These are phyloP conservation scores for Lumbricus terrestris DNA, from an alignment of 2,888 invertebrate species.

Conservation along the genomic window DNA sequence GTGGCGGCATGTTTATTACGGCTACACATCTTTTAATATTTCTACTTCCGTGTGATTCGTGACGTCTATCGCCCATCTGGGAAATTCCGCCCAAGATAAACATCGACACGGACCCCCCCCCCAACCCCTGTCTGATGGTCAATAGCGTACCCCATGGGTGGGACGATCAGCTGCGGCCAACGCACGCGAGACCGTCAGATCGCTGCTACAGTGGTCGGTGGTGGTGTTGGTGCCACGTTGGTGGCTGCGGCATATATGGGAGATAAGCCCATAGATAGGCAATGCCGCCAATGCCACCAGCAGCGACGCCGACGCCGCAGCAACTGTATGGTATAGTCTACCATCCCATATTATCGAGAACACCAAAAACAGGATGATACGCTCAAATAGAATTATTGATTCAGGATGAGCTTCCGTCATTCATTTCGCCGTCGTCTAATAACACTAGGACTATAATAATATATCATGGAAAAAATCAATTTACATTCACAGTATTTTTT, in stretches of 20 bases:
- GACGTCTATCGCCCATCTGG: conserved; percentile 3
- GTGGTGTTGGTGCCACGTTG: not conserved
- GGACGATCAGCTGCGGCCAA: not conserved
- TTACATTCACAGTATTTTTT: not conserved
- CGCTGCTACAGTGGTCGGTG: no score
- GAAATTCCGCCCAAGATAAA: conserved; percentile 3
- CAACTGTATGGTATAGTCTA: not conserved
- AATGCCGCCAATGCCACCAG: not conserved
- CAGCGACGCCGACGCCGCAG: not conserved
- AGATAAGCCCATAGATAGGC: not conserved
- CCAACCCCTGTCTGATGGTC: no score
- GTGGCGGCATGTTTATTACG: not conserved
- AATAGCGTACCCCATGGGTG: not conserved
- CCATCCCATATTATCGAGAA: not conserved
- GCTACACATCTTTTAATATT: not conserved
- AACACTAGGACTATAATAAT: not conserved
- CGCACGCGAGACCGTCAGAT: not conserved
- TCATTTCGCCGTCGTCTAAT: not conserved
- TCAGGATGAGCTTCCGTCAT: not conserved
- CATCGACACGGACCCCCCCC: not conserved
- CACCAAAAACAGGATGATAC: not conserved
- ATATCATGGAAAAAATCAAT: not conserved
- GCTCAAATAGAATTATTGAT: conserved; percentile 3
- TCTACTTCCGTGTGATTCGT: not conserved
- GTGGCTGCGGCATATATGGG: not conserved